Evolutionary conservation across 35 echinoderm and acorn worm species (phyloP).

Genomic region (Apostichopus californicus): DNA sequence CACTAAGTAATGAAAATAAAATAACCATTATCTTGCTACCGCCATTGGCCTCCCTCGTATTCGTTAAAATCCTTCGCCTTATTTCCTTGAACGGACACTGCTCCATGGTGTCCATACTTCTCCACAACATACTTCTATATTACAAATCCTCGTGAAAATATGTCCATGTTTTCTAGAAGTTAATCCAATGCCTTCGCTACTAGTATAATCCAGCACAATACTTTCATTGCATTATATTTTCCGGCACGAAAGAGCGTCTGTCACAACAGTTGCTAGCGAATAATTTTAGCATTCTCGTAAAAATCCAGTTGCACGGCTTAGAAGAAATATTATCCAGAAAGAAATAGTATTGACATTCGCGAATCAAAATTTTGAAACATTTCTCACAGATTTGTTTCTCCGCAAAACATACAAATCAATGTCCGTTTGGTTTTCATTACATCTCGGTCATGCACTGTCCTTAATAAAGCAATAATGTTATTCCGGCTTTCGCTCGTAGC

Average conservation of each 20-base stretch:
- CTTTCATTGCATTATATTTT: background rate
- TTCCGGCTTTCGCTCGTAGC: background rate
- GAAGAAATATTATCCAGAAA: background rate
- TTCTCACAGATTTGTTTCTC: background rate
- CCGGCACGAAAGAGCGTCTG: slow-evolving; percentile 12
- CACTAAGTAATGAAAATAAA: slow-evolving; percentile 14
- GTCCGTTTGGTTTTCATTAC: background rate
- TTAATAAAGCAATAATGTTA: slow-evolving; percentile 5
- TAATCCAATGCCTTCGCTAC: background rate
- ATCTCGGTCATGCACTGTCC: background rate
- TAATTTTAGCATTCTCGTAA: background rate
- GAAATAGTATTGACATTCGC: background rate
- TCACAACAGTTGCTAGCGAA: slow-evolving; percentile 59
- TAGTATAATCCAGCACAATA: background rate
- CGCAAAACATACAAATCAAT: no score
- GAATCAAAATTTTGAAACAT: background rate
- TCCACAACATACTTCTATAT: background rate
- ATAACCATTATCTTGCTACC: background rate
- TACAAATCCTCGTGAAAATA: background rate
- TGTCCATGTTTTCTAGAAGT: background rate
- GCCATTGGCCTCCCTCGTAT: background rate
- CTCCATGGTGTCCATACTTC: background rate
- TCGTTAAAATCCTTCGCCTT: background rate
- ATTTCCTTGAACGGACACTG: background rate
- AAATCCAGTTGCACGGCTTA: background rate